Base-by-base conservation (phyloP, 2,797 vertebrate genomes). In the Scyliorhinus canicula region DNA sequence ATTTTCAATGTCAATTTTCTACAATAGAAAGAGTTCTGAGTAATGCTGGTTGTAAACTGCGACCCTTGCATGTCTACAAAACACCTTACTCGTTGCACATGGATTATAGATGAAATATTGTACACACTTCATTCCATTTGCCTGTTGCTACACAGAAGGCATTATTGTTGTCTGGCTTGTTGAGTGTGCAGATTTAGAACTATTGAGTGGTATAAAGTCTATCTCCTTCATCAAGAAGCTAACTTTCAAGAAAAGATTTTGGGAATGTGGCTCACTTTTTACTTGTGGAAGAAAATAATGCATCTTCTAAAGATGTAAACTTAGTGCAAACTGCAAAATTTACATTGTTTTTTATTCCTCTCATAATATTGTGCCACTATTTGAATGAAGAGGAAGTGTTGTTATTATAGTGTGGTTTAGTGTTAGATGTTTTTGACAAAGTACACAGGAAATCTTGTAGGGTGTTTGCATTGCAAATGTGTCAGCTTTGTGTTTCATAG, bases 341-440 rank as follows among this genome's bases (percentile, higher is more conserved):
- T 4, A 26, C 35, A 90, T 90, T 6, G 2, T 19, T 91, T 2
- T 91, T 60, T n/a, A n/a, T 24, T 91, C 24, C 24, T 12, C 35
- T 40, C 60, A 24, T 40, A 21, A 35, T 63, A 12, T 90, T 90
- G 60, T 90, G 86, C 60, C 44, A 26, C n/a, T 44, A 65, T 91
- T 44, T 65, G 40, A 63, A 65, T 65, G 19, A 44, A 40, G 28
- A 91, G 88, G 88, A 91, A 91, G n/a, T 91, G 60, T 40, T 9
- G n/a, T 90, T 90, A 40, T 91, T 65, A 91, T 3, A 4, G 60
- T 65, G 88, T 65, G 60, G 88, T 91, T 91, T 91, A 57, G 35
- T 65, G 88, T 26, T 65, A n/a, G 55, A 16, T 90, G 86, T 90
- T 90, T 90, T 90, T 90, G 31, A 90, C 35, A 65, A 91, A 4